Conservation (phyloP, 2,888 invertebrate species). For the Merodon equestris region DNA sequence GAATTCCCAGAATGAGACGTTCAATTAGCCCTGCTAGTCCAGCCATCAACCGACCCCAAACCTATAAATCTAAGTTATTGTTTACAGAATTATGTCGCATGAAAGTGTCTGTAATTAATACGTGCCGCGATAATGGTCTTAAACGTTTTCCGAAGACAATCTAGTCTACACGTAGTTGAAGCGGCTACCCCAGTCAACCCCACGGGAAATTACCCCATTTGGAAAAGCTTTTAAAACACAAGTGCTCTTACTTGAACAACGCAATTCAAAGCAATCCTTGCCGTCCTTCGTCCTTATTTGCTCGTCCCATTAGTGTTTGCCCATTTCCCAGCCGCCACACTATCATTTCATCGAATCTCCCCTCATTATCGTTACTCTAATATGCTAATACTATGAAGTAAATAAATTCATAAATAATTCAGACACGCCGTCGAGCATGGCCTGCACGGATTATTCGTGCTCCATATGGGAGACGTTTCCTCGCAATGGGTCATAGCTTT, state of each 20-base stretch:
- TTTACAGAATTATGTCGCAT: neutral
- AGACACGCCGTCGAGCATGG: neutral
- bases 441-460: no score
- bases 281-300: conserved; percentile 19
- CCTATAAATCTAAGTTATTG: conserved; percentile 13
- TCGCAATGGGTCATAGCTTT: no score
- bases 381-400: neutral
- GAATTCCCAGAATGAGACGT: neutral
- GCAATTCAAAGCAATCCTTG: conserved; percentile 2
- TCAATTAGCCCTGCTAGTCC: conserved; percentile 5
- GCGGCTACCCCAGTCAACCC: no score
- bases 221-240: neutral
- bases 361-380: no score
- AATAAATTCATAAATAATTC: conserved; percentile 61
- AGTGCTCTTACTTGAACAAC: no score
- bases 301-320: conserved; percentile 37
- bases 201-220: neutral
- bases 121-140: neutral
- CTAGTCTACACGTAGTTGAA: no score
- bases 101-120: neutral
- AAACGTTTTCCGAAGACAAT: neutral
- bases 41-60: neutral
- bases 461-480: no score
- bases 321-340: conserved; percentile 24
- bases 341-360: no score